These are phyloP conservation scores for Rhinatrema bivittatum DNA, from an alignment of 2,797 vertebrate genomes.

Conservation along the genomic window DNA sequence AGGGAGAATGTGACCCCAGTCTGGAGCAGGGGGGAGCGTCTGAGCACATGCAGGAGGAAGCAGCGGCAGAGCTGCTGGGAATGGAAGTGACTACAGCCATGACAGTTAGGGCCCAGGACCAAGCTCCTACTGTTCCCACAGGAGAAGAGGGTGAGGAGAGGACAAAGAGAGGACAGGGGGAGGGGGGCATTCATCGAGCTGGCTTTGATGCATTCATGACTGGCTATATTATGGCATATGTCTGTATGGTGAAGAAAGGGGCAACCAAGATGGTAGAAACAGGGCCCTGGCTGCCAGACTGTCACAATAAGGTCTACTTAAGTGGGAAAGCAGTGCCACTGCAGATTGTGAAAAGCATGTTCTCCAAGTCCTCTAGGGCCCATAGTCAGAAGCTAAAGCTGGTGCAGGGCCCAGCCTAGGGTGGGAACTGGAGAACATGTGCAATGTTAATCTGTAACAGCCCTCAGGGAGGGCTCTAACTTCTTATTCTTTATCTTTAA, in stretches of 20 bases:
- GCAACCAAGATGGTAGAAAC: not conserved
- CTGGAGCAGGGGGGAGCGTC: not conserved
- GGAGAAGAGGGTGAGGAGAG: not conserved
- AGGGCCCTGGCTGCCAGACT: constrained; percentile 58
- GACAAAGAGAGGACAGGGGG: constrained; percentile 41
- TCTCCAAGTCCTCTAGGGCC: constrained; percentile 84
- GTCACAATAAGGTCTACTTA: constrained; percentile 88
- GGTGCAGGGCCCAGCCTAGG: constrained; percentile 58
- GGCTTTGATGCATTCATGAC: constrained; percentile 98
- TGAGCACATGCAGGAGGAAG: not conserved
- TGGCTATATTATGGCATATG: constrained; percentile 81
- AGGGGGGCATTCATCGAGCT: constrained; percentile 77
- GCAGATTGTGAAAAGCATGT: constrained; percentile 85
- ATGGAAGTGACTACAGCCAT: too few relatives aligned
- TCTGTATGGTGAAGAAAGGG: constrained; percentile 46
- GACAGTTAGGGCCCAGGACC: not conserved
- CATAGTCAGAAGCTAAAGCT: constrained; percentile 83
- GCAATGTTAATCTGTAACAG: too few relatives aligned
- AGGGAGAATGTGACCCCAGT: not conserved
- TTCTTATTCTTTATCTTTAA: too few relatives aligned
- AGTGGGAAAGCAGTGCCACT: constrained; percentile 86
- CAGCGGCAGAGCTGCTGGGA: too few relatives aligned
- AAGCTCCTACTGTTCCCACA: constrained; percentile 4
- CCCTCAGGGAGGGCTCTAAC: too few relatives aligned
- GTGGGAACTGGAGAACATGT: too few relatives aligned